Conservation (phyloP, 2,888 invertebrate species). For the Nysson spinosus region DNA sequence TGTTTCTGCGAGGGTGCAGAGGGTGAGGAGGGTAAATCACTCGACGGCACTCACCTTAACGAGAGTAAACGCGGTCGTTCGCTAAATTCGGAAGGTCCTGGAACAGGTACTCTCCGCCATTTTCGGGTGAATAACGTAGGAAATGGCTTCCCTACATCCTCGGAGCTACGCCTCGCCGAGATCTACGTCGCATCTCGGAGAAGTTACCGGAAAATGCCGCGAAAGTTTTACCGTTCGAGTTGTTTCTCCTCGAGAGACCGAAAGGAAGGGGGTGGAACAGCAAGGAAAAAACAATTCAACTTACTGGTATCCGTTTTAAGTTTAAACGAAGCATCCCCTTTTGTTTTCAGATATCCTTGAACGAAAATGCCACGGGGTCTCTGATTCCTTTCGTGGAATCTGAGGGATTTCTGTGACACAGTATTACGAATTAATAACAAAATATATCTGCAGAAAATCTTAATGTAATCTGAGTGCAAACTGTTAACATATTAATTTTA, state of each 20-base stretch:
- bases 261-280: background rate
- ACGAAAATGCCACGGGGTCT: no score
- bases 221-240: slow-evolving; percentile 16
- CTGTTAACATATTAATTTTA: no score
- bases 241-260: slow-evolving; percentile 24
- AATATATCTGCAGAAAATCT: no score
- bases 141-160: slow-evolving; percentile 11
- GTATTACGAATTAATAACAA: no score
- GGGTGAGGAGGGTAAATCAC: slow-evolving; percentile 59
- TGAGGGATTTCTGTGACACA: no score
- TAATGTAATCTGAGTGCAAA: no score
- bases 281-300: slow-evolving; percentile 4
- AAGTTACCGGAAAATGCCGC: slow-evolving; percentile 27
- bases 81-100: slow-evolving; percentile 49
- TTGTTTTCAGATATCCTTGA: no score
- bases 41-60: slow-evolving; percentile 60
- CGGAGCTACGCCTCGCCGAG: slow-evolving; percentile 10
- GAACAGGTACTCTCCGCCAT: slow-evolving; percentile 34
- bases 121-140: slow-evolving; percentile 36
- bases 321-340: slow-evolving; percentile 34
- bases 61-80: slow-evolving; percentile 64
- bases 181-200: slow-evolving; percentile 4
- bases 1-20: slow-evolving; percentile 44
- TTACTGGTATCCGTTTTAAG: slow-evolving; percentile 13
- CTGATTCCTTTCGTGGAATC: no score